Evolutionary conservation across 2,888 invertebrate species (phyloP).

Genomic region (Arge pagana): DNA sequence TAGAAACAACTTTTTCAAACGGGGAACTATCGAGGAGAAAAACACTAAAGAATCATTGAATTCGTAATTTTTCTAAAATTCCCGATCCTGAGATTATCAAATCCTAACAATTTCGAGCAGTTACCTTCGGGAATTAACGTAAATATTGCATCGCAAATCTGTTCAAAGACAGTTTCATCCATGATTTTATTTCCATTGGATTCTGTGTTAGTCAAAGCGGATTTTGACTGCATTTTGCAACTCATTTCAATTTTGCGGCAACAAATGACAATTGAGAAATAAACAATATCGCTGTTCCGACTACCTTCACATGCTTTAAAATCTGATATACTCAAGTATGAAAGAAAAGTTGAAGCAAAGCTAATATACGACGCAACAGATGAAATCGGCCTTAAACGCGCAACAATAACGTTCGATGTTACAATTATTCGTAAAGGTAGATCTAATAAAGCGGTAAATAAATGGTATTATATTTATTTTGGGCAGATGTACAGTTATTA

Average conservation of each 20-base stretch:
- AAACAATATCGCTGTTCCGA: too few relatives aligned
- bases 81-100: not conserved
- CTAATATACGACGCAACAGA: too few relatives aligned
- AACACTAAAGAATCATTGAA: not conserved
- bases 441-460: constrained; percentile 4
- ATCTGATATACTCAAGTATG: too few relatives aligned
- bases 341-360: too few relatives aligned
- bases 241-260: constrained; percentile 1
- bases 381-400: too few relatives aligned
- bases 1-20: constrained; percentile 36
- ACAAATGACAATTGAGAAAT: constrained; percentile 9
- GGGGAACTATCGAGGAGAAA: constrained; percentile 29
- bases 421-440: not conserved
- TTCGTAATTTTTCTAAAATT: too few relatives aligned
- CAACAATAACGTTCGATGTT: not conserved
- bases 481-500: constrained; percentile 44
- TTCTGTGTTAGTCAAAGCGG: constrained; percentile 24
- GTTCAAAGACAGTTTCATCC: constrained; percentile 37
- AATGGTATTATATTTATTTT: constrained; percentile 40
- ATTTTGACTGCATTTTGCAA: constrained; percentile 34
- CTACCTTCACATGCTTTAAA: too few relatives aligned
- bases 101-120: not conserved
- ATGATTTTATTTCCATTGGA: constrained; percentile 24
- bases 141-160: constrained; percentile 41
- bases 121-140: constrained; percentile 38